Base-by-base conservation (phyloP, 2,797 vertebrate genomes). In the Odontamblyopus lacepedii region DNA sequence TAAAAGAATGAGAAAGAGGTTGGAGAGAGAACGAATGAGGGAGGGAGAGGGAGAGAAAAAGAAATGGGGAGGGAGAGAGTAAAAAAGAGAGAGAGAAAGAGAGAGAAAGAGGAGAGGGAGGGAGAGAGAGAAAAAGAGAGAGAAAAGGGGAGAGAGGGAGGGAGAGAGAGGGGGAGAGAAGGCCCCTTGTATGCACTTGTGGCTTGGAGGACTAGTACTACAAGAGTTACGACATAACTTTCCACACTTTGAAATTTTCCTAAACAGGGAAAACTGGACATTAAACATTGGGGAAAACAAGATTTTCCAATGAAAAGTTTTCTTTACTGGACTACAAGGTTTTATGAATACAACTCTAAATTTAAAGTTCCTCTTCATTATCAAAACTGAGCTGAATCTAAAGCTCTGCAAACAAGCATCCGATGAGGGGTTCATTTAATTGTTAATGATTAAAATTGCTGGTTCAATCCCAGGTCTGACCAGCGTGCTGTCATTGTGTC, bases 181-280 rank as follows among this genome's bases (percentile, higher is more conserved):
- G 57, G 80, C 75, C 41, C 12, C 66, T 73, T 64, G 55, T 79
- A 73, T 29, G 27, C 61, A 63, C 60, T 72, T 78, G 32, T 62
- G 57, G 62, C 69, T 74, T 68, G 56, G 44, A 51, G 73, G 76
- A 59, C 55, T 70, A 41, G 60, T 71, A 74, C 59, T 78, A 26
- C 59, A 63, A 78, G 70, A 48, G 72, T 71, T 81, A 61, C 73
- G 80, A 74, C 77, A 79, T 75, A 70, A 77, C 56, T 56, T 71
- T 74, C 29, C 44, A 62, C 66, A 26, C 38, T 74, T 35, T 32
- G 71, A 75, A 78, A 70, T 77, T 70, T 67, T 26, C 77, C 51
- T 15, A 50, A 66, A 64, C 44, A 62, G 32, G 29, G 32, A 66
- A 19, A 48, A 72, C 69, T 77, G 16, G 11, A 27, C 11, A 57